Conservation (phyloP, 2,888 invertebrate genomes). For the Zelleria hepariella region DNA sequence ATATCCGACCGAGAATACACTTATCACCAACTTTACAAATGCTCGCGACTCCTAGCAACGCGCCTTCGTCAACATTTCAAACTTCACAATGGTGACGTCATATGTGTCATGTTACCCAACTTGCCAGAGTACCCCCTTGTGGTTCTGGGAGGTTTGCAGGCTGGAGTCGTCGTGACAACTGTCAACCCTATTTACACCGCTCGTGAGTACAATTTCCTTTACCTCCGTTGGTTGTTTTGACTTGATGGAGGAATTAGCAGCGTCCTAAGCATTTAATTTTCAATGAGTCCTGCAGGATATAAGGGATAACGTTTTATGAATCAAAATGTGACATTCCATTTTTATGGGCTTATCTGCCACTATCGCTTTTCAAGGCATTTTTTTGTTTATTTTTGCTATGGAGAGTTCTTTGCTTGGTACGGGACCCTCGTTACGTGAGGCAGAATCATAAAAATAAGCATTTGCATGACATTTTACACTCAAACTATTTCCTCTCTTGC, state of each 20-base stretch:
- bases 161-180: conserved; percentile 76
- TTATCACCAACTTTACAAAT: conserved; percentile 73
- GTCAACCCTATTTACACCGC: conserved; percentile 80
- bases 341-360: too few relatives aligned
- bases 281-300: neutral
- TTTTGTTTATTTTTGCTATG: too few relatives aligned
- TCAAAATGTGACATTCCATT: too few relatives aligned
- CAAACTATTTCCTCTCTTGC: too few relatives aligned
- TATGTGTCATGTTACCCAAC: conserved; percentile 79
- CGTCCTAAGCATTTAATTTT: neutral
- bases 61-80: conserved; percentile 74
- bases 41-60: conserved; percentile 73
- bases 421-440: too few relatives aligned
- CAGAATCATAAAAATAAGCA: too few relatives aligned
- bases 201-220: conserved; percentile 34
- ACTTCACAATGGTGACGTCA: conserved; percentile 72
- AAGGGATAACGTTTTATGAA: too few relatives aligned
- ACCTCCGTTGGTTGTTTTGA: too few relatives aligned
- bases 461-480: too few relatives aligned
- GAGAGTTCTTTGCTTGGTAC: too few relatives aligned
- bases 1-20: conserved; percentile 77
- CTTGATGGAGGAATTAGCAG: too few relatives aligned
- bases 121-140: conserved; percentile 77
- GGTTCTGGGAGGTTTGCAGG: conserved; percentile 74
- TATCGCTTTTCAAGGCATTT: too few relatives aligned